A percentile compares a stretch with the other conserved stretches of the same genome.
Evolutionary conservation across 2,113 vertebrate genomes (phyloP).

Genomic region (Neodon shergylaensis): DNA sequence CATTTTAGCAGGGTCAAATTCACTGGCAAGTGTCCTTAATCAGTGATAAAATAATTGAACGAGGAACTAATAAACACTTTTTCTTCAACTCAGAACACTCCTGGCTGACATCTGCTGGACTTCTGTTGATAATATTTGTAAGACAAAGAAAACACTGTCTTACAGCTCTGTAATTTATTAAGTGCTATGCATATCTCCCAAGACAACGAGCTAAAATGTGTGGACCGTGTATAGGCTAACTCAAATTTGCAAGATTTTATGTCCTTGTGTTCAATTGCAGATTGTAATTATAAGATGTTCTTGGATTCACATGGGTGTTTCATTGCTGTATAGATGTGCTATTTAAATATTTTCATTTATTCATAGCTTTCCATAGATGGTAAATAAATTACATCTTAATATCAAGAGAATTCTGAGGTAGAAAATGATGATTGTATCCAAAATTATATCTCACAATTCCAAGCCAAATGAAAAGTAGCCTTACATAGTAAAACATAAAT

Average conservation of each 20-base stretch:
- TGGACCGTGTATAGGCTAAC: neutral
- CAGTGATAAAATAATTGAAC: neutral
- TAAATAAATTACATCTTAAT: neutral
- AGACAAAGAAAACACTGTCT: neutral
- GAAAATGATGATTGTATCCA: neutral
- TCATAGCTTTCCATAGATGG: conserved; percentile 14
- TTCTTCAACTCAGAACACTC: neutral
- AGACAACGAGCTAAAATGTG: neutral
- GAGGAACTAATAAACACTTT: neutral
- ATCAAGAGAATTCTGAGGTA: neutral
- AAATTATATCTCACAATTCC: neutral
- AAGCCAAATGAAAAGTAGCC: neutral
- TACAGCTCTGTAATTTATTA: neutral
- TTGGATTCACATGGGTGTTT: neutral
- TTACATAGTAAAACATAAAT: neutral
- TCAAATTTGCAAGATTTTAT: neutral
- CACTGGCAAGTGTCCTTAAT: neutral
- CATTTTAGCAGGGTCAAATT: neutral
- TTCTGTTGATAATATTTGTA: neutral
- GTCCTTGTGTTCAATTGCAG: neutral
- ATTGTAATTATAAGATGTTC: neutral
- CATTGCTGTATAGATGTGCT: neutral
- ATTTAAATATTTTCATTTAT: neutral
- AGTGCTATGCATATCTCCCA: neutral
- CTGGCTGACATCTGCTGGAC: neutral